Evolutionary conservation across 2,113 vertebrate species (phyloP).

Genomic region (Pimephales promelas): DNA sequence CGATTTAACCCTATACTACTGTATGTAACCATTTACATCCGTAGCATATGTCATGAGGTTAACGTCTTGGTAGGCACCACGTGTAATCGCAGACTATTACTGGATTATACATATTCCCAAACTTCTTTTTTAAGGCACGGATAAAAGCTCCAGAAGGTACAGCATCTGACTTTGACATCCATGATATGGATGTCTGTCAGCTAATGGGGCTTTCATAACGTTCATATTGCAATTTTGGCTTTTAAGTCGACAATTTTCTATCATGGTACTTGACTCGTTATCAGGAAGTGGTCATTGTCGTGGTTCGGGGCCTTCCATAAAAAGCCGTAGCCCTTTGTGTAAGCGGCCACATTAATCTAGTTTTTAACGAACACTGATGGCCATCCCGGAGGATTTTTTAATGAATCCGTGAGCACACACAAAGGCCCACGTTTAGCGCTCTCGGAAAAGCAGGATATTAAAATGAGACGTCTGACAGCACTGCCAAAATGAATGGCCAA

Average conservation of each 20-base stretch:
- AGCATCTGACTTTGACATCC: slow-evolving; percentile 50
- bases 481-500: slow-evolving; percentile 55
- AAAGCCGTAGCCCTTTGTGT: slow-evolving; percentile 57
- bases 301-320: slow-evolving; percentile 52
- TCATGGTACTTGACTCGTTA: slow-evolving; percentile 59
- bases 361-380: slow-evolving; percentile 62
- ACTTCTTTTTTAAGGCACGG: neutral
- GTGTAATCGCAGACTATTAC: neutral
- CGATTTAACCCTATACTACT: neutral
- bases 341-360: slow-evolving; percentile 60
- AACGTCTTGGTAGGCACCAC: neutral
- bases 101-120: neutral
- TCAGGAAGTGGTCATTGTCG: slow-evolving; percentile 53
- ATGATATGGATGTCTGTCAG: slow-evolving; percentile 57
- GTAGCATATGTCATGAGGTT: slow-evolving; percentile 7
- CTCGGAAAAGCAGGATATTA: slow-evolving; percentile 59
- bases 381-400: slow-evolving; percentile 57
- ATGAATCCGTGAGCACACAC: slow-evolving; percentile 61
- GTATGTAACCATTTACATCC: slow-evolving; percentile 24
- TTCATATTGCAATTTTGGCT: slow-evolving; percentile 53
- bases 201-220: slow-evolving; percentile 54
- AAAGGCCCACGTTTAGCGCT: slow-evolving; percentile 55
- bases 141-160: slow-evolving; percentile 52
- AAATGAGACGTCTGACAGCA: slow-evolving; percentile 60
- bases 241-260: slow-evolving; percentile 55